Percentiles rank a stretch among this genome's conserved stretches.
phyloP scores from a whole-genome alignment of 1,140 invertebrate species.

The Ooceraea biroi region DNA sequence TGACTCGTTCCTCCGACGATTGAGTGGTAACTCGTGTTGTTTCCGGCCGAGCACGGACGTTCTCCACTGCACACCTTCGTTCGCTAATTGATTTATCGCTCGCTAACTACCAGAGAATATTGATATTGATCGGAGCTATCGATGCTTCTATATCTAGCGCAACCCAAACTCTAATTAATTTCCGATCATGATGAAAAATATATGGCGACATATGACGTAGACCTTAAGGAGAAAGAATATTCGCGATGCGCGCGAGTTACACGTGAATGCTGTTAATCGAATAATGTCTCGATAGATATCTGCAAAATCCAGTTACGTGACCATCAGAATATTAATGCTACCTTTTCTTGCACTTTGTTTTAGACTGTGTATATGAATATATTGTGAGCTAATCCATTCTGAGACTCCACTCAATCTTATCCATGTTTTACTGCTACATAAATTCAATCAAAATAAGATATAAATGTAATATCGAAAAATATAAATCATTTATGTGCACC shows the following conservation, averaged over 20 bases:
- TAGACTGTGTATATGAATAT: neutral
- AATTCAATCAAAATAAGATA: constrained; percentile 13
- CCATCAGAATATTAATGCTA: neutral
- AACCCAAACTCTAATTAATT: constrained; percentile 44
- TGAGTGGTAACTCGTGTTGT: constrained; percentile 55
- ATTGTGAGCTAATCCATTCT: constrained; percentile 1
- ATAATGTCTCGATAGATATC: constrained; percentile 1
- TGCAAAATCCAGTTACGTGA: neutral
- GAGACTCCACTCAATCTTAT: neutral
- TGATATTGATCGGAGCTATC: constrained; percentile 49
- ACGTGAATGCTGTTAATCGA: too few relatives aligned
- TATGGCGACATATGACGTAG: constrained; percentile 18
- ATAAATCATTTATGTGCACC: too few relatives aligned
- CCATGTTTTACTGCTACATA: neutral
- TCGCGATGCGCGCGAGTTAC: neutral
- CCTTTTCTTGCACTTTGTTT: neutral
- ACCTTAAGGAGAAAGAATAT: neutral
- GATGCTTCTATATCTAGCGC: constrained; percentile 6
- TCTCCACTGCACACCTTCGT: constrained; percentile 29
- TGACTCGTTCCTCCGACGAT: constrained; percentile 36
- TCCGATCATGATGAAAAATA: constrained; percentile 48
- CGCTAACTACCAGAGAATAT: constrained; percentile 57
- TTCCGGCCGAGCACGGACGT: constrained; percentile 41
- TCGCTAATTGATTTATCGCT: constrained; percentile 57
- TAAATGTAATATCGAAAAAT: too few relatives aligned